These are phyloP conservation scores for Trichonephila inaurata DNA, from an alignment of 1,140 invertebrate species.

Conservation along the genomic window DNA sequence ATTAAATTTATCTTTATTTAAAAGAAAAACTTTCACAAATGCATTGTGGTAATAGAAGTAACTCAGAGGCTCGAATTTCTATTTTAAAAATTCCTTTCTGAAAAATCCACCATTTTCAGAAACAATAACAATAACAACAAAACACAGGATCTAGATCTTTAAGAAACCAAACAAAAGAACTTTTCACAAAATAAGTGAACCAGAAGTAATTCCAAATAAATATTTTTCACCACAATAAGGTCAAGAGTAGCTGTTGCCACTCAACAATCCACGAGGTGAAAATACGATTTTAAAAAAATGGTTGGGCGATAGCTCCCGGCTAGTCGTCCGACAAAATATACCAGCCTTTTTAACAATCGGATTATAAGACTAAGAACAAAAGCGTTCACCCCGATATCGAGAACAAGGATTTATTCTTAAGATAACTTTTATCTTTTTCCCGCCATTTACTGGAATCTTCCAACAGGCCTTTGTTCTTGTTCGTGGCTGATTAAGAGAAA, in stretches of 20 bases:
- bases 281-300: not conserved
- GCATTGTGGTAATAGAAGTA: too few relatives aligned
- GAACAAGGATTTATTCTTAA: not conserved
- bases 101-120: not conserved
- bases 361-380: not conserved
- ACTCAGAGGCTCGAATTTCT: too few relatives aligned
- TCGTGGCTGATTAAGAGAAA: not conserved
- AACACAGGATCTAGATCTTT: constrained; percentile 12
- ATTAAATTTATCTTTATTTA: too few relatives aligned
- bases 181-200: constrained; percentile 7
- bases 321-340: constrained; percentile 1
- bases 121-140: not conserved
- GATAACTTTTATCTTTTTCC: not conserved
- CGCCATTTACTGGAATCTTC: not conserved
- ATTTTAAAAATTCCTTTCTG: not conserved
- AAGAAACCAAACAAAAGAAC: constrained; percentile 8
- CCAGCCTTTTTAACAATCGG: not conserved
- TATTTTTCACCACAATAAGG: constrained; percentile 22
- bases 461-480: not conserved
- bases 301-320: not conserved
- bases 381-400: not conserved
- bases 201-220: not conserved
- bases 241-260: constrained; percentile 18
- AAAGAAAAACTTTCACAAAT: too few relatives aligned
- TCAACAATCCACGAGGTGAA: not conserved